Evolutionary conservation across 2,888 invertebrate genomes (phyloP).

Genomic region (Petrolisthes manimaculis): DNA sequence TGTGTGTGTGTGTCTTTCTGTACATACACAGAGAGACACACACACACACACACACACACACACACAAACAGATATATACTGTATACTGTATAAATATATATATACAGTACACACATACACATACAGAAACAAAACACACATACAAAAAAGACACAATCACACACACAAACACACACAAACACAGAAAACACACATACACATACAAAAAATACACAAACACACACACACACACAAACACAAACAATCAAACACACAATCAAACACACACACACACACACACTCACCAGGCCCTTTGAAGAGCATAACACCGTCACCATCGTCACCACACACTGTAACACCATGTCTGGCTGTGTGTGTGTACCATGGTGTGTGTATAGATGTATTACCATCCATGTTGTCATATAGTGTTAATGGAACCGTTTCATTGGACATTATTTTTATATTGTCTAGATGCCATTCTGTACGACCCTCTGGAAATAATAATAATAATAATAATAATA

Average conservation of each 20-base stretch:
- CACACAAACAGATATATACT: neutral
- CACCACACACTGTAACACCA: conserved; percentile 10
- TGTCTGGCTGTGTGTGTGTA: conserved; percentile 44
- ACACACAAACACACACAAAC: too few relatives aligned
- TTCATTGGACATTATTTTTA: conserved; percentile 70
- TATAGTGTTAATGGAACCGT: conserved; percentile 69
- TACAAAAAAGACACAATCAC: too few relatives aligned
- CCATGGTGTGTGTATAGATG: conserved; percentile 65
- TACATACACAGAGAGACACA: too few relatives aligned
- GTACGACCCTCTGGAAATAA: conserved; percentile 67
- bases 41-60: too few relatives aligned
- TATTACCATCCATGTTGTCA: conserved; percentile 68
- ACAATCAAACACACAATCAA: neutral
- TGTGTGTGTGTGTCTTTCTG: too few relatives aligned
- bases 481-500: too few relatives aligned
- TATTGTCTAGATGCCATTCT: conserved; percentile 71
- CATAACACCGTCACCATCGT: conserved; percentile 12
- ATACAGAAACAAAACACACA: too few relatives aligned
- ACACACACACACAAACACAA: neutral
- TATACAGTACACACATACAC: too few relatives aligned
- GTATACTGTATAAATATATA: too few relatives aligned
- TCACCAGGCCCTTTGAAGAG: conserved; percentile 21
- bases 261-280: neutral
- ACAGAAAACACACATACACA: neutral
- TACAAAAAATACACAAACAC: neutral